These are phyloP conservation scores for Nibea albiflora DNA, from an alignment of 2,113 vertebrate species.

Conservation along the genomic window DNA sequence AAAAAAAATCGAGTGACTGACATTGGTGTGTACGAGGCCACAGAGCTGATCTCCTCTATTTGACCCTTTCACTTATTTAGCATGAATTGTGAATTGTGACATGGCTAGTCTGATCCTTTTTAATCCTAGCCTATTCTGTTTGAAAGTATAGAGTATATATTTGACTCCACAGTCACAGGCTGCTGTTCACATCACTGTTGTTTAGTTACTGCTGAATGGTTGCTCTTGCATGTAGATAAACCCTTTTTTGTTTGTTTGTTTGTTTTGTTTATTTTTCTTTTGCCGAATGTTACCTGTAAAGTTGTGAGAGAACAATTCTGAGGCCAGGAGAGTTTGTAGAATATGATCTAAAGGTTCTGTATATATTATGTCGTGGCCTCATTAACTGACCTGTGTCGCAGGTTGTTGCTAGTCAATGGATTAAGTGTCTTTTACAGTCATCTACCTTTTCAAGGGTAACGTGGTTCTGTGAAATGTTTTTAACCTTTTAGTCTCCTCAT, in stretches of 20 bases:
- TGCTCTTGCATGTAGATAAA: conserved; percentile 57
- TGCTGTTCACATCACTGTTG: conserved; percentile 46
- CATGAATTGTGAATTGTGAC: conserved; percentile 64
- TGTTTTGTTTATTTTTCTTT: too few species aligned
- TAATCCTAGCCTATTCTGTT: not conserved
- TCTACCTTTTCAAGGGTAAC: not conserved
- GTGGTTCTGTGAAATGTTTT: conserved; percentile 34
- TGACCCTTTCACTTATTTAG: conserved; percentile 39
- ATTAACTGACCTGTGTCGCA: conserved; percentile 41
- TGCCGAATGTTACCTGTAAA: conserved; percentile 40
- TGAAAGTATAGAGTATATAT: conserved; percentile 10
- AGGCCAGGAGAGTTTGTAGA: conserved; percentile 28
- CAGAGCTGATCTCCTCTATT: conserved; percentile 19
- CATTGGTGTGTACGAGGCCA: conserved; percentile 32
- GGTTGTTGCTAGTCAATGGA: conserved; percentile 34
- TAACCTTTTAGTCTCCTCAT: conserved; percentile 23
- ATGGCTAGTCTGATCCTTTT: not conserved
- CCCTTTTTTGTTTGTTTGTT: not conserved
- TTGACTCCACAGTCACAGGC: conserved; percentile 34
- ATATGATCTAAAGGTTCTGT: conserved; percentile 12
- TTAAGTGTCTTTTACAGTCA: conserved; percentile 45
- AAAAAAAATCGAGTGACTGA: not conserved
- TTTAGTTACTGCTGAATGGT: conserved; percentile 55
- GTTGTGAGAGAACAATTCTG: conserved; percentile 5
- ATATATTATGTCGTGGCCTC: conserved; percentile 54